These are phyloP conservation scores for Chloroceryle inda DNA, from an alignment of 2,797 vertebrate species.

Conservation along the genomic window DNA sequence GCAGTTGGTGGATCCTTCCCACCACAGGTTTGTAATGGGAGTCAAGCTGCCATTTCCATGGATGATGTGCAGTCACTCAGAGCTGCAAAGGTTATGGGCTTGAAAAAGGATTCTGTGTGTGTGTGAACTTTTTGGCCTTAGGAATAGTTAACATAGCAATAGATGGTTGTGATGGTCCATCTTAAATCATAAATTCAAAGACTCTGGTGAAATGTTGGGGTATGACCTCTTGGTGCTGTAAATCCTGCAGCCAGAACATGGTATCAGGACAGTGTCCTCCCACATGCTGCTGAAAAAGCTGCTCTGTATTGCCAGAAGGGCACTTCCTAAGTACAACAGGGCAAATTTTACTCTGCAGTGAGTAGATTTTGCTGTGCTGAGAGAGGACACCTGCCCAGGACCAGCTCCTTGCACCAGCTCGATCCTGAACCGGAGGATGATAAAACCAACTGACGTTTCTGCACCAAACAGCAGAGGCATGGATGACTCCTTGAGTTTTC, in stretches of 20 bases:
- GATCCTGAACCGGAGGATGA: neutral
- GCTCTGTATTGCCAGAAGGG: neutral
- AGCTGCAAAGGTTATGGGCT: neutral
- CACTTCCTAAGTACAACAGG: neutral
- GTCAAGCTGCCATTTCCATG: neutral
- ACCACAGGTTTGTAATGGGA: rapidly evolving
- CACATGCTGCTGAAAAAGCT: neutral
- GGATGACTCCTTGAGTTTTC: rapidly evolving
- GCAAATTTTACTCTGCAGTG: neutral
- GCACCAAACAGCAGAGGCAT: rapidly evolving
- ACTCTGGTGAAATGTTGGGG: neutral
- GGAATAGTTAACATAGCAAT: neutral
- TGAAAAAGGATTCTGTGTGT: neutral
- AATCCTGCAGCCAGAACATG: neutral
- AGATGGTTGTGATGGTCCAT: neutral
- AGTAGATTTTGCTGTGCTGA: neutral
- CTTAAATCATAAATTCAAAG: neutral
- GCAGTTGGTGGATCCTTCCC: neutral
- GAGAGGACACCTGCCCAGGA: rapidly evolving
- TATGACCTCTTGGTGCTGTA: neutral
- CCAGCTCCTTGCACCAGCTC: neutral
- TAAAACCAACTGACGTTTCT: neutral
- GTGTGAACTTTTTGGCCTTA: neutral
- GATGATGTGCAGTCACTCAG: neutral
- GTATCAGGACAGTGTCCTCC: neutral